Evolutionary conservation across 2,797 vertebrate species (phyloP).

Genomic region (Tenualosa thibaudeaui): DNA sequence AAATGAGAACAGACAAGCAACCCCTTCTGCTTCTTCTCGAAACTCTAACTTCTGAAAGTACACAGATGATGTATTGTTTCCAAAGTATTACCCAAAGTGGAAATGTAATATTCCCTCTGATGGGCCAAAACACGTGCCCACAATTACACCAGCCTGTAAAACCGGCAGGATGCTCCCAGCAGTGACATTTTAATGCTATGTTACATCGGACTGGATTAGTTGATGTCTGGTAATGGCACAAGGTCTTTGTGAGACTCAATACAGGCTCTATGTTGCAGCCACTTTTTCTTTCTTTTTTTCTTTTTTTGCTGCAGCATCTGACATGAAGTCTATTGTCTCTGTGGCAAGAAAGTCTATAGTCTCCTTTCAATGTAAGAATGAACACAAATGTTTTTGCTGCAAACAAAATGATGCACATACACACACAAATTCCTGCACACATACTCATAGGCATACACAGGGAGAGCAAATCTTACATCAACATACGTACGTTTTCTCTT

Average conservation of each 20-base stretch:
- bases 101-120: conserved; percentile 51
- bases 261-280: background rate
- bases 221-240: conserved; percentile 19
- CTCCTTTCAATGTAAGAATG: background rate
- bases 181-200: conserved; percentile 44
- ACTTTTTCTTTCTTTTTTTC: too few species aligned
- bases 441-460: background rate
- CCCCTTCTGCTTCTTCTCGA: background rate
- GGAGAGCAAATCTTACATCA: background rate
- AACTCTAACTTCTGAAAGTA: conserved; percentile 28
- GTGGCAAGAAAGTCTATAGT: background rate
- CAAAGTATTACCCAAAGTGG: conserved; percentile 50
- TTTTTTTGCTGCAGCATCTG: background rate
- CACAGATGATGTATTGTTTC: conserved; percentile 50
- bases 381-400: background rate
- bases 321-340: background rate
- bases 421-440: background rate
- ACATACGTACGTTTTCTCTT: too few species aligned
- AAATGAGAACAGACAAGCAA: background rate
- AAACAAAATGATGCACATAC: background rate
- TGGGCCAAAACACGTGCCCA: conserved; percentile 55
- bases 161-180: conserved; percentile 42
- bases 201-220: conserved; percentile 33
- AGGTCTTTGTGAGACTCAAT: background rate
- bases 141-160: conserved; percentile 44